Base-by-base conservation (phyloP, 2,888 invertebrate genomes). In the Pyrgus malvae region DNA sequence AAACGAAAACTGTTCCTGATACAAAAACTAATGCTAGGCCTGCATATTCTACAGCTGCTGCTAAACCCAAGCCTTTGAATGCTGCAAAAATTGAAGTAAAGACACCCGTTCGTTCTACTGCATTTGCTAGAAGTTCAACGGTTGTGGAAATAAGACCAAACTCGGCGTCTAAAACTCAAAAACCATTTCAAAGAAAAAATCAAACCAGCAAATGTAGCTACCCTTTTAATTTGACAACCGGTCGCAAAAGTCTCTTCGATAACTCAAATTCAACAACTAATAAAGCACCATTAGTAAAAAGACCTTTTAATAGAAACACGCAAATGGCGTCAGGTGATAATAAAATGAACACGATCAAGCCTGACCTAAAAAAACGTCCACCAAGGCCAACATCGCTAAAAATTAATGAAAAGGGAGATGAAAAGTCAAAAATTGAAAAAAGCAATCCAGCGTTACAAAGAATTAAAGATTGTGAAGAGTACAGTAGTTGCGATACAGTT, bases 401-500 rank as follows among this genome's bases (percentile, higher is more conserved):
- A 65, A 66, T 85, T 1, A 78, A 76, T 37, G 86, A 79, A n/a
- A 80, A 77, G 63, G 74, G 71, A 0, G 78, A 76, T 57, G 80
- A 80, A 49, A 71, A 68, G 48, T 25, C 41, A 14, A 54, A 46
- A n/a, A 35, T 33, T 46, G 80, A 81, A 48, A 80, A 72, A 27
- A 55, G 48, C 0, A 78, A 73, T 35, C 54, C 68, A 6, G 48
- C 70, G 7, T 69, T 86, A 37, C 80, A 80, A 53, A 80, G 85
- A 23, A 70, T 73, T 9, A 86, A 87, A 63, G 80, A 82, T 57
- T 79, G 66, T 17, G 82, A 84, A 27, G 82, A 83, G 57, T 91
- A 91, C 23, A 91, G 92, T 67, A 92, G 92, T 35, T 83, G 90
- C 0, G 93, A 93, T 70, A 92, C 92, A 0, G 78, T 92, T 14